These are phyloP conservation scores for Melipona bicolor DNA, from an alignment of 2,888 invertebrate genomes.

Conservation along the genomic window DNA sequence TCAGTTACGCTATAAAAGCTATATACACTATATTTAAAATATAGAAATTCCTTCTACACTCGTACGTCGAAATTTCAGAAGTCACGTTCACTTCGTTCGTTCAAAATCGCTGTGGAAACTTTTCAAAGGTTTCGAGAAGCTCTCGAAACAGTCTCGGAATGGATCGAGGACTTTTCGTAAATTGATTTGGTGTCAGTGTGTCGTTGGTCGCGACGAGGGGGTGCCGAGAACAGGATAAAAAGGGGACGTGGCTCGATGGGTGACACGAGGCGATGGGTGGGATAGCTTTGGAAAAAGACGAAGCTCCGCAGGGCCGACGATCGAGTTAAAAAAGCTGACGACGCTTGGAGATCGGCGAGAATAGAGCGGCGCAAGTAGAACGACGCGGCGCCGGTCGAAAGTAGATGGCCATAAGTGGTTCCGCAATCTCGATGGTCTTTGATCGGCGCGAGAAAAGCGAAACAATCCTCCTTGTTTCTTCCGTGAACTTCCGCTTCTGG, in stretches of 20 bases:
- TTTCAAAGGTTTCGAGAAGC: neutral
- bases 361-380: constrained; percentile 53
- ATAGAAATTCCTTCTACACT: neutral
- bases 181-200: constrained; percentile 45
- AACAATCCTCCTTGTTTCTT: constrained; percentile 40
- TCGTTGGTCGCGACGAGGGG: constrained; percentile 28
- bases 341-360: constrained; percentile 58
- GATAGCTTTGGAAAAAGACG: constrained; percentile 37
- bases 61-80: neutral
- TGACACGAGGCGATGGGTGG: neutral
- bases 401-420: constrained; percentile 68
- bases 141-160: neutral
- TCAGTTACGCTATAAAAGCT: neutral
- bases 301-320: constrained; percentile 49
- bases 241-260: constrained; percentile 3
- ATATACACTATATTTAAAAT: neutral
- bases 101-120: neutral
- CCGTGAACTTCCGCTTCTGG: neutral
- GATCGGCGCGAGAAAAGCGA: constrained; percentile 39
- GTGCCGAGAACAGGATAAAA: constrained; percentile 35
- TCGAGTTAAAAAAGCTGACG: constrained; percentile 76
- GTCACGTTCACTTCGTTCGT: neutral
- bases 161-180: constrained; percentile 13
- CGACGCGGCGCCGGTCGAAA: constrained; percentile 39
- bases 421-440: constrained; percentile 57